A percentile compares a stretch with the other conserved stretches of the same genome.
Evolutionary conservation across 2,888 invertebrate genomes (phyloP).

Genomic region (Aleiodes leptofemur): DNA sequence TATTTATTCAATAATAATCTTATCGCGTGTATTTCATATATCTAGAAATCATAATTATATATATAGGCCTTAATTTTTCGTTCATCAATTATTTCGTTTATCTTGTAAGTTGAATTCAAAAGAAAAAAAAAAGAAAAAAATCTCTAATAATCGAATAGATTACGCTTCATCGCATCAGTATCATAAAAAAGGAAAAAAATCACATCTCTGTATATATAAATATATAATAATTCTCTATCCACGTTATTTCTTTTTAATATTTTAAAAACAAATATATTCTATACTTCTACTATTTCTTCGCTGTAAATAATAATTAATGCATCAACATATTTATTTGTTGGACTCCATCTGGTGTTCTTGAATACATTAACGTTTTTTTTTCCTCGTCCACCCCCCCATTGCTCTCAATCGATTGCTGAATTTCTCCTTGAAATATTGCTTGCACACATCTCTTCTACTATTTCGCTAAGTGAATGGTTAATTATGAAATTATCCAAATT

Average conservation of each 20-base stretch:
- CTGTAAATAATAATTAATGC: conserved; percentile 71
- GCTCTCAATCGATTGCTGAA: conserved; percentile 74
- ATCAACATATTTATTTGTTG: conserved; percentile 25
- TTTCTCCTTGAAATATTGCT: conserved; percentile 70
- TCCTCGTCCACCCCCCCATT: conserved; percentile 59
- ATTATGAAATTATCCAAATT: conserved; percentile 35
- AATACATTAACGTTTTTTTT: conserved; percentile 68
- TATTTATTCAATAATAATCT: conserved; percentile 1
- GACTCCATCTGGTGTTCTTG: conserved; percentile 70
- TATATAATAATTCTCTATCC: conserved; percentile 56
- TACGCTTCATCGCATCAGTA: conserved; percentile 70
- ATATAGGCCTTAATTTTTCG: conserved; percentile 10
- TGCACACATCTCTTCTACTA: conserved; percentile 66
- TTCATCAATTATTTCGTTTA: conserved; percentile 40
- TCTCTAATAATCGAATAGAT: conserved; percentile 26
- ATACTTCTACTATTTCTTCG: conserved; percentile 68
- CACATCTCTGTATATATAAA: conserved; percentile 67
- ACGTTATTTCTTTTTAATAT: conserved; percentile 45
- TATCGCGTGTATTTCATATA: conserved; percentile 7
- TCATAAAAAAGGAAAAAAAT: conserved; percentile 63
- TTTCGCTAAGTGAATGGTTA: conserved; percentile 55
- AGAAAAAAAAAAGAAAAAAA: background rate
- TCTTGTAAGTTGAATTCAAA: conserved; percentile 35
- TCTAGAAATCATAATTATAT: background rate
- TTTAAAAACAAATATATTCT: conserved; percentile 6